Percentiles rank a stretch among this genome's conserved stretches.
Evolutionary conservation across 2,888 invertebrate species (phyloP).

Genomic region (Augiades crinisus): DNA sequence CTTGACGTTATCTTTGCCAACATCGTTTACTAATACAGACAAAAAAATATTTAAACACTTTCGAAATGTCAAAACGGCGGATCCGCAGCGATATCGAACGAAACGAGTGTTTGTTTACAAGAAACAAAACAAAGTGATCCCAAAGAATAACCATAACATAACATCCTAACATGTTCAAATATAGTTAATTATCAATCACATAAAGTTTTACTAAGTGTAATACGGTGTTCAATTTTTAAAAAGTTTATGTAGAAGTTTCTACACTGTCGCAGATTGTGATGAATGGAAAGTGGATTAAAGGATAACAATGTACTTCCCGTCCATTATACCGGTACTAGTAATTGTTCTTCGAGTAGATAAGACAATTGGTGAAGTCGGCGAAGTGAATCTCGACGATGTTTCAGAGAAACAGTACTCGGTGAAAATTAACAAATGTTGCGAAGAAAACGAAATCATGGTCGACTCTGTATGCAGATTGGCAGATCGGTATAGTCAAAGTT

Average conservation of each 20-base stretch:
- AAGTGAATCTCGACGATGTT: conserved; percentile 73
- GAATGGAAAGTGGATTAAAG: conserved; percentile 14
- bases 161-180: too few species aligned
- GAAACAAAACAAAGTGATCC: conserved; percentile 18
- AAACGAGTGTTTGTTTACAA: background rate
- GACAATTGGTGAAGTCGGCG: conserved; percentile 37
- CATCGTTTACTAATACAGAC: background rate
- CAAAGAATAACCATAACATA: conserved; percentile 13
- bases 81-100: background rate
- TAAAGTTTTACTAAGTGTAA: conserved; percentile 1
- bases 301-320: conserved; percentile 18
- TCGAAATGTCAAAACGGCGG: conserved; percentile 1
- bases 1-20: too few species aligned
- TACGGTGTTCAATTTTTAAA: conserved; percentile 6
- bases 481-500: conserved; percentile 81
- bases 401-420: conserved; percentile 72
- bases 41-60: background rate
- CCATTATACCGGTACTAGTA: conserved; percentile 6
- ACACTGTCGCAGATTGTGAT: conserved; percentile 16
- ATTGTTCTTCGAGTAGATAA: conserved; percentile 6
- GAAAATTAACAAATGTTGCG: conserved; percentile 90
- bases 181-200: conserved; percentile 6
- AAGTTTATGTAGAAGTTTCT: conserved; percentile 13
- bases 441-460: conserved; percentile 85
- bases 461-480: conserved; percentile 84